phyloP scores from a whole-genome alignment of 2,888 invertebrate species.

The Scrobipalpa costella region DNA sequence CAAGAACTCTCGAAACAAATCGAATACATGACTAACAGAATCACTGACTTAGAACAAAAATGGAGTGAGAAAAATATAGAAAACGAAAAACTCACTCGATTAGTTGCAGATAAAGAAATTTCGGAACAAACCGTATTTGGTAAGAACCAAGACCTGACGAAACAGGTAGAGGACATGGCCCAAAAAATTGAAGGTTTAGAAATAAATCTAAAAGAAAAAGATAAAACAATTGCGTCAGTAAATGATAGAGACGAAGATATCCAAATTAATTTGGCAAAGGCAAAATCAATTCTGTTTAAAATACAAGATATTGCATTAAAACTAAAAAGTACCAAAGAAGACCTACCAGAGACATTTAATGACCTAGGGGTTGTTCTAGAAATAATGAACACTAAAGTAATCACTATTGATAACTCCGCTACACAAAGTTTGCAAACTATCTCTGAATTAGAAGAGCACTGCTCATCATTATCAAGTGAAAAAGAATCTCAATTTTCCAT shows the following conservation, averaged over 20 bases:
- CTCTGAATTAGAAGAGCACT: conserved; percentile 37
- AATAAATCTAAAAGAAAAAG: conserved; percentile 44
- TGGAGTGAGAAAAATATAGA: conserved; percentile 35
- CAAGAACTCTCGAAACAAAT: conserved; percentile 35
- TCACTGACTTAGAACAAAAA: conserved; percentile 1
- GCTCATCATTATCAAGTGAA: conserved; percentile 28
- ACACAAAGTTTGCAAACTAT: conserved; percentile 39
- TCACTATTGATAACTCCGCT: conserved; percentile 46
- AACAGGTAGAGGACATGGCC: conserved; percentile 40
- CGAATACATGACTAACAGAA: neutral
- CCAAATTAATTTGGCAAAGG: conserved; percentile 41
- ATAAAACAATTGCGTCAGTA: conserved; percentile 16
- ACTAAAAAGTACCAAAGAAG: conserved; percentile 48
- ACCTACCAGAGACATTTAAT: conserved; percentile 46
- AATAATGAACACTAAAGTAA: conserved; percentile 45
- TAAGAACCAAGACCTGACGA: conserved; percentile 40
- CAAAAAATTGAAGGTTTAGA: conserved; percentile 43
- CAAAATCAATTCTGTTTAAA: conserved; percentile 45
- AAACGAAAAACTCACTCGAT: conserved; percentile 37
- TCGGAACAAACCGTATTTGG: conserved; percentile 37
- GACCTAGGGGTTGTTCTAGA: conserved; percentile 48
- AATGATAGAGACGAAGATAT: conserved; percentile 39
- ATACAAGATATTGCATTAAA: conserved; percentile 46
- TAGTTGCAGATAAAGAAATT: conserved; percentile 36
- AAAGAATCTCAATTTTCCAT: conserved; percentile 37